These are phyloP conservation scores for Cygnus olor DNA, from an alignment of 2,797 vertebrate genomes.

Conservation along the genomic window DNA sequence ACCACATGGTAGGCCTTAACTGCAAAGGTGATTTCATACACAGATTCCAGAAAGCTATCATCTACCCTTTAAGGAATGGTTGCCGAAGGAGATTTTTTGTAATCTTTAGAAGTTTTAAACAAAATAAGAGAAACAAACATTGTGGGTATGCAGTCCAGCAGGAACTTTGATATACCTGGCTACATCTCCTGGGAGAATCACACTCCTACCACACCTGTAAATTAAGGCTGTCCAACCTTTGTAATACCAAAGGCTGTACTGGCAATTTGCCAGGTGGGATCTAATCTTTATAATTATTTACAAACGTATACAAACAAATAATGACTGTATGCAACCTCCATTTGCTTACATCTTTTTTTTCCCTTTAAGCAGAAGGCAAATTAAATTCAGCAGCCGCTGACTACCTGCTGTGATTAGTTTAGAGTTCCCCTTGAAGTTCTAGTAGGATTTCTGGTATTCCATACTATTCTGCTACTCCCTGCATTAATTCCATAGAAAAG, in stretches of 20 bases:
- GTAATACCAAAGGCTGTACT: not conserved
- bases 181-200: conserved; percentile 5
- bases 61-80: not conserved
- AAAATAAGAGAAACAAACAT: not conserved
- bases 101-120: not conserved
- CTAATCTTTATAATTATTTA: conserved; percentile 8
- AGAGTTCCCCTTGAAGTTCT: not conserved
- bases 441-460: not conserved
- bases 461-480: not conserved
- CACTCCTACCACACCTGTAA: not conserved
- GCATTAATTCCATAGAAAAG: not conserved
- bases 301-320: not conserved
- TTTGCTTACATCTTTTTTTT: not conserved
- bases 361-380: not conserved
- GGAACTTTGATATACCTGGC: not conserved
- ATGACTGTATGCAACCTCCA: not conserved
- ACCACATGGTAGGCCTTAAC: not conserved
- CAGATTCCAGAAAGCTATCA: not conserved
- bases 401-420: not conserved
- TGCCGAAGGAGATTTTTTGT: not conserved
- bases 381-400: not conserved
- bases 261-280: not conserved
- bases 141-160: not conserved
- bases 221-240: conserved; percentile 2
- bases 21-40: not conserved